A percentile compares a stretch with the other conserved stretches of the same genome.
Conservation (phyloP, 2,113 vertebrate genomes). For the Empidonax alnorum region DNA sequence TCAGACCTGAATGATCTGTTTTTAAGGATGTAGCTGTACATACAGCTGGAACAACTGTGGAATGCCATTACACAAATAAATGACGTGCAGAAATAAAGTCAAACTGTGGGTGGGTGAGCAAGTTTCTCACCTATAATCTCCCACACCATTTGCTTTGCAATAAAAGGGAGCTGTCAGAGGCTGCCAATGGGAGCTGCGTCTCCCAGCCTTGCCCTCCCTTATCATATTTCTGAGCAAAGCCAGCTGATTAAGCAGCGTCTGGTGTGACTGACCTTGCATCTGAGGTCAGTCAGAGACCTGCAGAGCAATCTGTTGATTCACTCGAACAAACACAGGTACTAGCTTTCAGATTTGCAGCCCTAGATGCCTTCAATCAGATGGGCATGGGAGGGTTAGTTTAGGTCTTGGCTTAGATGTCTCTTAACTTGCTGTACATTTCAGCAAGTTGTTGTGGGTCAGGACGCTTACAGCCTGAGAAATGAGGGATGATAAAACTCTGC, state of each 20-base stretch:
- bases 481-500: background rate
- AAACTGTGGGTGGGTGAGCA: background rate
- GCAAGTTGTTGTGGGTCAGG: background rate
- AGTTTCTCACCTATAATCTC: background rate
- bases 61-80: background rate
- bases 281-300: constrained; percentile 9
- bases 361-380: background rate
- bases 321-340: background rate
- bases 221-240: background rate
- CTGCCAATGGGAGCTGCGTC: background rate
- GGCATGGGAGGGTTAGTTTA: background rate
- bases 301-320: background rate
- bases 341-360: background rate
- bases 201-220: constrained; percentile 5
- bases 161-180: background rate
- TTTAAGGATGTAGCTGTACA: background rate
- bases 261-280: constrained; percentile 6
- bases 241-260: constrained; percentile 26
- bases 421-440: background rate
- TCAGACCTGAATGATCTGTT: background rate
- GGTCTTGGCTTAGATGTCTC: background rate
- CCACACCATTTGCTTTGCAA: background rate
- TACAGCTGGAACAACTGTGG: background rate
- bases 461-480: background rate
- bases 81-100: background rate